Base-by-base conservation (phyloP, 1,140 invertebrate species). In the Laupala kohalensis region DNA sequence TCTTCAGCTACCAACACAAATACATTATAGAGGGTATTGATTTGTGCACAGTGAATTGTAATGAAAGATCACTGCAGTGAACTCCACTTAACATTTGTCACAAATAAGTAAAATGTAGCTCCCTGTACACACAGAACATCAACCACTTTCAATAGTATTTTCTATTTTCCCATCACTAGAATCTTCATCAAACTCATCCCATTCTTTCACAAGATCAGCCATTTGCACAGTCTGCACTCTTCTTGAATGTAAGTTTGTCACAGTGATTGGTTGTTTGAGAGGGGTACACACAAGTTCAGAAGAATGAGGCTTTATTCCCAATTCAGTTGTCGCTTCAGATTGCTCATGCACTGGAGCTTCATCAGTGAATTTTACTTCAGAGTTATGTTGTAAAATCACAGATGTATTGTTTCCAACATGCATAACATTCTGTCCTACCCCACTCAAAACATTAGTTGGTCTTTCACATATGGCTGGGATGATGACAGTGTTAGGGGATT, bases 141-240 rank as follows among this genome's bases (percentile, higher is more conserved):
- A 9, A 15, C 6, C 62, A 25, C 24, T n/a, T 70, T 62, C 23
- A 67, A 67, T 6, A 67, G 12, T 13, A 13, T 53, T 19, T 53
- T 53, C 1, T 19, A 53, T 53, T 53, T 53, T 53, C 9, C 15
- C 12, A 68, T 71, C n/a, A 63, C 37, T 6, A 29, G 53, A 30
- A 65, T 65, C 64, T 24, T 71, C 70, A 71, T 71, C 70, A 62
- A 71, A 66, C n/a, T 71, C 70, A 64, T 71, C 70, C 70, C 70
- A 71, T 13, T 71, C 70, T 29, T 71, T 71, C 25, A 71, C 27
- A 25, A 71, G 62, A 15, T 71, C 70, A 25, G 70, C 63, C 70
- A 71, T 71, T 25, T 71, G 63, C 26, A 71, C 70, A 26, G 64
- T 13, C n/a, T 62, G 63, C 25, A 29, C n/a, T 68, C 67, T 68